Conservation (phyloP, 2,113 vertebrate species). For the Neogobius melanostomus region DNA sequence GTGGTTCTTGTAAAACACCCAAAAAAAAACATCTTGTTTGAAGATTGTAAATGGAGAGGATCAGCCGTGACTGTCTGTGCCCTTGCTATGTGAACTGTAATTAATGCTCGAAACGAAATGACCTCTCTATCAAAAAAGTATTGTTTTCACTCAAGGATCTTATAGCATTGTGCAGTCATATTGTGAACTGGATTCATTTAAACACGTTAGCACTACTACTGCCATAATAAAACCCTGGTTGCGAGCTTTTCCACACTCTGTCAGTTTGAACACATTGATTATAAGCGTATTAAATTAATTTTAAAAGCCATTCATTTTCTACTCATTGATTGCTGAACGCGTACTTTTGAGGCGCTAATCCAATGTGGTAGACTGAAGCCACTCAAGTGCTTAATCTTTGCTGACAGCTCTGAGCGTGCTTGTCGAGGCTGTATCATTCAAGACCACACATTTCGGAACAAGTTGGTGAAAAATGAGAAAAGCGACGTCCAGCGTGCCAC, state of each 20-base stretch:
- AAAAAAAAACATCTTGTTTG: too few species aligned
- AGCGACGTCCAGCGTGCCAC: conserved; percentile 7
- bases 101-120: too few species aligned
- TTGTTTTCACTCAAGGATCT: background rate
- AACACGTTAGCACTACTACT: background rate
- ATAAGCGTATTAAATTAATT: conserved; percentile 24
- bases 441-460: conserved; percentile 31
- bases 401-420: conserved; percentile 33
- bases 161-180: background rate
- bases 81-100: background rate
- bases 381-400: conserved; percentile 33
- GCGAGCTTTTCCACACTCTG: background rate
- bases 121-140: background rate
- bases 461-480: conserved; percentile 42
- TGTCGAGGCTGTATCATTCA: conserved; percentile 37
- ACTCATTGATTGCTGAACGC: conserved; percentile 15
- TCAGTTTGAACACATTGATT: conserved; percentile 1
- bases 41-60: too few species aligned
- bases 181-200: background rate
- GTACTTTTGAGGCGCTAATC: conserved; percentile 21
- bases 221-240: background rate
- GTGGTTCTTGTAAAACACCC: too few species aligned
- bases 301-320: conserved; percentile 21
- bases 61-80: too few species aligned
- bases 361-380: conserved; percentile 18